Conservation (phyloP, 2,888 invertebrate species). For the Lasioglossum figueresi region DNA sequence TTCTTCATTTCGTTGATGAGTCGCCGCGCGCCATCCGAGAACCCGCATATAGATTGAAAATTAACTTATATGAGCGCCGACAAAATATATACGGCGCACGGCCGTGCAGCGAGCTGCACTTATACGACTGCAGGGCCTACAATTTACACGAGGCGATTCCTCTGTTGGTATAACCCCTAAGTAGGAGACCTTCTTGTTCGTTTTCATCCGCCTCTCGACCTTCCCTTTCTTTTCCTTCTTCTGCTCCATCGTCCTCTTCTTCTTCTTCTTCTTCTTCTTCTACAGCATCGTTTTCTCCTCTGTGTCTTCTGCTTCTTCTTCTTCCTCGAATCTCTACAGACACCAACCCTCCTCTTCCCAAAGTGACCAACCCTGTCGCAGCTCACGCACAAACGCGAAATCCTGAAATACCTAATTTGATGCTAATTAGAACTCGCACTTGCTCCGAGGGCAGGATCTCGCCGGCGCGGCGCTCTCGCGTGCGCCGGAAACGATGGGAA, state of each 20-base stretch:
- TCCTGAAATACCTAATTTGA: constrained; percentile 80
- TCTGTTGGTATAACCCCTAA: constrained; percentile 78
- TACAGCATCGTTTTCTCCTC: neutral
- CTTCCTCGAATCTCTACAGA: constrained; percentile 18
- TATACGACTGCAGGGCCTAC: constrained; percentile 78
- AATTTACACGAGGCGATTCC: constrained; percentile 78
- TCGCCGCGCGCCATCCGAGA: constrained; percentile 80
- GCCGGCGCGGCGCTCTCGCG: constrained; percentile 10
- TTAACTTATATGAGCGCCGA: constrained; percentile 84
- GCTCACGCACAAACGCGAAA: constrained; percentile 74
- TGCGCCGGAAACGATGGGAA: constrained; percentile 35
- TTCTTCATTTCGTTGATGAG: constrained; percentile 84
- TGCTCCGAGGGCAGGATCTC: constrained; percentile 42
- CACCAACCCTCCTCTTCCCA: constrained; percentile 19
- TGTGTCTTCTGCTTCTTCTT: constrained; percentile 23
- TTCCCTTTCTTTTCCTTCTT: constrained; percentile 22
- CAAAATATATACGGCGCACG: constrained; percentile 78
- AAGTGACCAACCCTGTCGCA: constrained; percentile 19
- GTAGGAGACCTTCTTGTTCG: constrained; percentile 63
- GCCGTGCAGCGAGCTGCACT: constrained; percentile 69
- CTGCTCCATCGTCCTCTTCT: neutral
- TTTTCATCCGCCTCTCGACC: constrained; percentile 44
- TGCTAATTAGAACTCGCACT: constrained; percentile 78
- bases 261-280: constrained; percentile 1
- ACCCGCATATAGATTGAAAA: constrained; percentile 84